Evolutionary conservation across 2,113 vertebrate species (phyloP).

Genomic region (Scomber scombrus): DNA sequence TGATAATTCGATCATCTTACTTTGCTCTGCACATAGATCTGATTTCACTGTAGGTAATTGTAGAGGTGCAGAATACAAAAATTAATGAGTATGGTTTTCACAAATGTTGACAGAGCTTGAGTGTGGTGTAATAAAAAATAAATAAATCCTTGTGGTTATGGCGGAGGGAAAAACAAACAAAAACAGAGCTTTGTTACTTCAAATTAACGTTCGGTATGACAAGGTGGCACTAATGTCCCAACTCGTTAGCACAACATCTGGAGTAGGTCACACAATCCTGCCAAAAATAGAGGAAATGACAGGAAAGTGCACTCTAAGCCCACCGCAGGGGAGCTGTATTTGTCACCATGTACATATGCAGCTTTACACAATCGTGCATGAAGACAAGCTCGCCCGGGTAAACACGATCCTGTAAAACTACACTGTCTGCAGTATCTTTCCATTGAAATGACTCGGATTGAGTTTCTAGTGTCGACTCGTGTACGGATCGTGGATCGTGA

Average conservation of each 20-base stretch:
- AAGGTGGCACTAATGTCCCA: constrained; percentile 59
- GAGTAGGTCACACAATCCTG: constrained; percentile 67
- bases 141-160: constrained; percentile 8
- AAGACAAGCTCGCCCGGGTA: background rate
- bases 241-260: constrained; percentile 75
- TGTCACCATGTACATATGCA: constrained; percentile 28
- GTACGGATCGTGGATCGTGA: constrained; percentile 31
- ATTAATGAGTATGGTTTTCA: background rate
- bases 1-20: constrained; percentile 24
- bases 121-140: background rate
- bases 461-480: background rate
- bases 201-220: constrained; percentile 50
- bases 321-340: constrained; percentile 45
- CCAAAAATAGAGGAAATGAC: constrained; percentile 42
- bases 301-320: constrained; percentile 41
- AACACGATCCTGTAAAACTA: background rate
- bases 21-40: background rate
- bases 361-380: constrained; percentile 23
- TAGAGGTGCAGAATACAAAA: background rate
- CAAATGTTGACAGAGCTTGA: background rate
- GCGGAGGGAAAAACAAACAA: background rate
- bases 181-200: constrained; percentile 23
- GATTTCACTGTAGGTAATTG: constrained; percentile 4
- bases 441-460: background rate
- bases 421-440: background rate